Evolutionary conservation across 2,797 vertebrate genomes (phyloP).

Genomic region (Gouania willdenowi): DNA sequence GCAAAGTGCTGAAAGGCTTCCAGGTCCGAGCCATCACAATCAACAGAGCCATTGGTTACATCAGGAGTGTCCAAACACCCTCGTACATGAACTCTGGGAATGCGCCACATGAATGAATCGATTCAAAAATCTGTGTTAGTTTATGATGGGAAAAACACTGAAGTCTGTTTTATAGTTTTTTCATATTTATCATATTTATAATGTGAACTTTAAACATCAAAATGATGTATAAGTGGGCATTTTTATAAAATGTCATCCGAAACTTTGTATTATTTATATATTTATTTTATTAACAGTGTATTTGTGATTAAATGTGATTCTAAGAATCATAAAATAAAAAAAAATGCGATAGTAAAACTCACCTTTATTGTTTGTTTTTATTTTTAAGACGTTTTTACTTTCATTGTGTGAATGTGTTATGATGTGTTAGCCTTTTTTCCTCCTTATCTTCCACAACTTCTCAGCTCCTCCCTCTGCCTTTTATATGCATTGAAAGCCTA

Average conservation of each 20-base stretch:
- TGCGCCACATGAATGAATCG: too few species aligned
- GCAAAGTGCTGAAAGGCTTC: slow-evolving; percentile 72
- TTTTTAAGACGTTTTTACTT: background rate
- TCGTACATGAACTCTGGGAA: slow-evolving; percentile 53
- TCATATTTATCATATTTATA: slow-evolving; percentile 18
- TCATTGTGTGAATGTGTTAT: too few species aligned
- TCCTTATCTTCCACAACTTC: too few species aligned
- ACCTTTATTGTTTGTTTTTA: slow-evolving; percentile 3
- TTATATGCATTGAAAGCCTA: too few species aligned
- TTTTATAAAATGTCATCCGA: slow-evolving; percentile 31
- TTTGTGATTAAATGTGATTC: slow-evolving; percentile 20
- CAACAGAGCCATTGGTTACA: slow-evolving; percentile 57
- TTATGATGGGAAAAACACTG: background rate
- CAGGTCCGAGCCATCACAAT: slow-evolving; percentile 65
- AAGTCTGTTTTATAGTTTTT: slow-evolving; percentile 1
- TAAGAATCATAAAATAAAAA: slow-evolving; percentile 47
- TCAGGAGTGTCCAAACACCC: too few species aligned
- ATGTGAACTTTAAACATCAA: slow-evolving; percentile 6
- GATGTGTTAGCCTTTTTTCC: too few species aligned
- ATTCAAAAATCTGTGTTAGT: slow-evolving; percentile 1
- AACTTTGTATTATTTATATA: slow-evolving; percentile 17
- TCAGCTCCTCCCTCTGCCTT: too few species aligned
- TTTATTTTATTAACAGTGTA: slow-evolving; percentile 57
- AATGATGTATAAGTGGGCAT: slow-evolving; percentile 15
- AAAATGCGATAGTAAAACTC: too few species aligned